Evolutionary conservation across 2,797 vertebrate species (phyloP).

Genomic region (Ceryle rudis): DNA sequence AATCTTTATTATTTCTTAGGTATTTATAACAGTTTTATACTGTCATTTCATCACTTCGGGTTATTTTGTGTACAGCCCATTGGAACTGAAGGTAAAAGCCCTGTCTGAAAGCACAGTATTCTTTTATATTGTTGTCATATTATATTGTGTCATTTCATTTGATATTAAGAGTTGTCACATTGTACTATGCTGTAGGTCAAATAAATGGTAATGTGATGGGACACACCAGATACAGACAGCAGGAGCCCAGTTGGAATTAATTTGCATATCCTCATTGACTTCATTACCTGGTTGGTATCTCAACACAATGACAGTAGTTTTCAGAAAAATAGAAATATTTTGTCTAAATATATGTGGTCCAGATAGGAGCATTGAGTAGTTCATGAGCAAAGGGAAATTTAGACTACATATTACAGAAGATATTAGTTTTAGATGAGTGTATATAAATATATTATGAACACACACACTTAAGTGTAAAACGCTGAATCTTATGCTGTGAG

Average conservation of each 20-base stretch:
- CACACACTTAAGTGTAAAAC: background rate
- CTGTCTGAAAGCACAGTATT: background rate
- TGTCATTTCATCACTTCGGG: background rate
- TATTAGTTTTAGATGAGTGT: background rate
- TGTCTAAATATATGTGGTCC: background rate
- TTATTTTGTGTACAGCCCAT: background rate
- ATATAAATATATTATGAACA: background rate
- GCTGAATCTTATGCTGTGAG: background rate
- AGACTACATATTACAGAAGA: background rate
- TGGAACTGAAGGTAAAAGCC: background rate
- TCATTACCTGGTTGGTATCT: background rate
- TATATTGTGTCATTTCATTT: background rate
- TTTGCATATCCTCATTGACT: slow-evolving; percentile 1
- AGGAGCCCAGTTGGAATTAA: slow-evolving; percentile 32
- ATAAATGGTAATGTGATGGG: slow-evolving; percentile 8
- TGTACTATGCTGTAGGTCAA: slow-evolving; percentile 10
- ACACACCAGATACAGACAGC: slow-evolving; percentile 30
- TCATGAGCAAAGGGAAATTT: slow-evolving; percentile 1
- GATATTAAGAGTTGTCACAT: slow-evolving; percentile 19
- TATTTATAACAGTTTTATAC: background rate
- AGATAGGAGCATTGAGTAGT: background rate
- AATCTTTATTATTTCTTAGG: background rate
- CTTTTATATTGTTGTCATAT: slow-evolving; percentile 1
- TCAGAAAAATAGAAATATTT: slow-evolving; percentile 33
- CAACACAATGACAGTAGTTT: background rate